A percentile compares a stretch with the other conserved stretches of the same genome.
Evolutionary conservation across 2,888 invertebrate species (phyloP).

Genomic region (Resseliella maxima): DNA sequence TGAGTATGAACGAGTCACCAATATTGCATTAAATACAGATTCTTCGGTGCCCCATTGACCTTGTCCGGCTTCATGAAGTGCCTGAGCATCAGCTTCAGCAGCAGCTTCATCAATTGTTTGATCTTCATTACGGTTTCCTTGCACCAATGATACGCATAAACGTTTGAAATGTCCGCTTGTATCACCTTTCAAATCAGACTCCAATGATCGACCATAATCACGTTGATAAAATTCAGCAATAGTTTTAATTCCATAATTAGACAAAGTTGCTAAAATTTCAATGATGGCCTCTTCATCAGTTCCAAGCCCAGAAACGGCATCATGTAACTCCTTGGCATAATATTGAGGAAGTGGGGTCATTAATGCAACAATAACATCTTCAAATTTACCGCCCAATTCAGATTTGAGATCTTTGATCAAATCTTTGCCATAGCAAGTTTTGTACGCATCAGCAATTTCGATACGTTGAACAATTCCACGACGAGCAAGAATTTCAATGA

Average conservation of each 20-base stretch:
- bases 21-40: conserved; percentile 85
- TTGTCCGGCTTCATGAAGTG: conserved; percentile 80
- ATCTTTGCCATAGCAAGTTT: conserved; percentile 91
- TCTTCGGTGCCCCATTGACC: conserved; percentile 93
- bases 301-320: conserved; percentile 86
- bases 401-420: conserved; percentile 86
- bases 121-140: conserved; percentile 92
- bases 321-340: conserved; percentile 89
- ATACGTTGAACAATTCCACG: conserved; percentile 91
- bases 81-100: conserved; percentile 86
- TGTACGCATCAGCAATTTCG: conserved; percentile 90
- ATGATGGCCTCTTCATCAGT: conserved; percentile 88
- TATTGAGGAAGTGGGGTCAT: conserved; percentile 92
- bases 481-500: conserved; percentile 88
- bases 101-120: conserved; percentile 80
- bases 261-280: conserved; percentile 91
- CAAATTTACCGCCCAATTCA: conserved; percentile 89
- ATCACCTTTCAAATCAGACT: conserved; percentile 89
- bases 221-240: conserved; percentile 85
- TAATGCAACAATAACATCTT: conserved; percentile 88
- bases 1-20: conserved; percentile 88
- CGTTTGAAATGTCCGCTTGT: conserved; percentile 81
- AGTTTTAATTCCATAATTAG: conserved; percentile 88
- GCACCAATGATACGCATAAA: conserved; percentile 86
- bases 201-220: conserved; percentile 86